A percentile compares a stretch with the other conserved stretches of the same genome.
phyloP scores from a whole-genome alignment of 2,888 invertebrate genomes.

The Noctua pronuba region DNA sequence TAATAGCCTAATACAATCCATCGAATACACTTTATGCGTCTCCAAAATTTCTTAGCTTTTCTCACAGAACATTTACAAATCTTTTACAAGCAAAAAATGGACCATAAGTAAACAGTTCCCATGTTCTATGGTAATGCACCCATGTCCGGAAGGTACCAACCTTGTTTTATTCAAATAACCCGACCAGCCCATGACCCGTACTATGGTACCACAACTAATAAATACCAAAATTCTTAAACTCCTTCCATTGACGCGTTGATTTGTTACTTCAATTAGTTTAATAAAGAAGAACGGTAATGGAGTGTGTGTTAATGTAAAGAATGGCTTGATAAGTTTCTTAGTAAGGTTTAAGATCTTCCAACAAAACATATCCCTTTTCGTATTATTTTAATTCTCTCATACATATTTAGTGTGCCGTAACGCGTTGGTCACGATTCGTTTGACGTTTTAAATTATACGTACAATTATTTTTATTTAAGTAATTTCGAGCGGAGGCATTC shows the following conservation, averaged over 20 bases:
- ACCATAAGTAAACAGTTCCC: slow-evolving; percentile 66
- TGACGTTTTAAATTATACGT: slow-evolving; percentile 72
- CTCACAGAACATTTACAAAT: slow-evolving; percentile 51
- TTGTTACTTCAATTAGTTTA: neutral
- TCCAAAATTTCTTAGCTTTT: slow-evolving; percentile 35
- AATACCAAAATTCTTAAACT: neutral
- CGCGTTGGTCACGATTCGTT: slow-evolving; percentile 79
- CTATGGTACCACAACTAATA: slow-evolving; percentile 15
- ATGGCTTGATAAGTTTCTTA: neutral
- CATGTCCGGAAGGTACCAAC: slow-evolving; percentile 76
- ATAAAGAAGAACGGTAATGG: slow-evolving; percentile 30
- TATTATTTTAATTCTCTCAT: slow-evolving; percentile 86
- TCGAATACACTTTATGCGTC: slow-evolving; percentile 1
- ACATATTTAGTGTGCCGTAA: slow-evolving; percentile 80
- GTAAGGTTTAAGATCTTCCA: slow-evolving; percentile 64
- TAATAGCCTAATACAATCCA: slow-evolving; percentile 33
- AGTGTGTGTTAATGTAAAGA: neutral
- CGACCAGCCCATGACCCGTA: slow-evolving; percentile 77
- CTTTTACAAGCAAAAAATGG: slow-evolving; percentile 61
- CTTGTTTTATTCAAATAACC: slow-evolving; percentile 82
- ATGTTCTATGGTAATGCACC: slow-evolving; percentile 75
- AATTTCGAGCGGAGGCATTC: slow-evolving; percentile 54
- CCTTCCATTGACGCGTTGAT: slow-evolving; percentile 36
- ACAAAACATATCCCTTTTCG: slow-evolving; percentile 65
- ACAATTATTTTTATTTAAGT: slow-evolving; percentile 70